Evolutionary conservation across 2,888 invertebrate species (phyloP), one percentile per base, ranked within the genome.

Genomic region (Tetragonula carbonaria): DNA sequence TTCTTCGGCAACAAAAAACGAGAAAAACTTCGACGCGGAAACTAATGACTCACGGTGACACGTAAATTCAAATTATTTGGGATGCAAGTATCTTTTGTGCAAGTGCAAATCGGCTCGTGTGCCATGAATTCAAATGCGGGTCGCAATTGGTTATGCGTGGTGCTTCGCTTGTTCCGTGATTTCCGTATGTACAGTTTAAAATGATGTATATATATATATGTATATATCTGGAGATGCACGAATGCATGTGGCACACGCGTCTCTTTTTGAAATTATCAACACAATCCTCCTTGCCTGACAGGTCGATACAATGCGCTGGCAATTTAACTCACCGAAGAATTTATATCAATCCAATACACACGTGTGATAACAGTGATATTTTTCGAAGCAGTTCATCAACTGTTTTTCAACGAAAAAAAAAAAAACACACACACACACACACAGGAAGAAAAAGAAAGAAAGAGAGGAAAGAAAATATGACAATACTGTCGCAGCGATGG

Each of bases 141-240:
- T 81, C 70, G 71, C 76, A 70, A 87, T 86, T 87, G 86, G 84
- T 87, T 87, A 87, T 86, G 83, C 74, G 67, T 59, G 76, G 78
- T 81, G 80, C 79, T 65, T 78, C 78, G 78, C 80, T 73, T 78
- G 80, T 80, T 65, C 74, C 84, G 71, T 72, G 72, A 87, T 87
- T 87, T 76, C 78, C 82, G 78, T 85, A 78, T 73, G 75, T 78
- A 86, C 82, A 75, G 75, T 78, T 81, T 78, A 79, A 80, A 83
- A 80, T 79, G 70, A 85, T 65, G 70, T 14, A 21, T 21, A 28
- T 33, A 57, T 14, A 33, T 21, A 28, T 28, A 57, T 38, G 21
- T n/a, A 8, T n/a, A 45, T 11, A 65, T 18, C 14, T 11, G 4
- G 11, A 55, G 21, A 14, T 28, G 28, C 45, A 45, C 21, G n/a